These are phyloP conservation scores for Hemichromis elongatus DNA, from an alignment of 2,113 vertebrate genomes.

Conservation along the genomic window DNA sequence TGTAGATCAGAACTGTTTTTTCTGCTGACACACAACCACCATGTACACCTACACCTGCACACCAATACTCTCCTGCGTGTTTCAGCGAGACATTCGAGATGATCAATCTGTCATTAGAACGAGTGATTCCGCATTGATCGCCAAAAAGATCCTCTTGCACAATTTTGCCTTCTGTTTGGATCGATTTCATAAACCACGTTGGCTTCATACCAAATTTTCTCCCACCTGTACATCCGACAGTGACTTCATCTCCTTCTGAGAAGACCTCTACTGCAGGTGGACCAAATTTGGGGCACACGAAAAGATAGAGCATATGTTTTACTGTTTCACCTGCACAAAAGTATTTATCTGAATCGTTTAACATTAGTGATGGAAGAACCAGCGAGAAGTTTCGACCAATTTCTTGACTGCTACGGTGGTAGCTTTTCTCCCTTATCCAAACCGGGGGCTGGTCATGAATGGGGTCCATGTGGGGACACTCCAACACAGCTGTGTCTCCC, in stretches of 20 bases:
- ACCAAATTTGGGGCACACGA: not conserved
- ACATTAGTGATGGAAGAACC: not conserved
- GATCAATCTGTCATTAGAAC: not conserved
- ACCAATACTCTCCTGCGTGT: not conserved
- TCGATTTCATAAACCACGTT: not conserved
- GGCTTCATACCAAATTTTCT: too few relatives aligned
- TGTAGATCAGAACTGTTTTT: too few relatives aligned
- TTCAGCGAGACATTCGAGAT: not conserved
- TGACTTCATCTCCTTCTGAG: not conserved
- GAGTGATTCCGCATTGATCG: not conserved
- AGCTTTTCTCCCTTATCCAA: too few relatives aligned
- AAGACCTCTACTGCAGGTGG: not conserved
- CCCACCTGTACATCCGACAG: too few relatives aligned
- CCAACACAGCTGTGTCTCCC: too few relatives aligned
- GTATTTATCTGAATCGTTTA: not conserved
- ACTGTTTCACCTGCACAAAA: not conserved
- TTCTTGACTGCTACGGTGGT: too few relatives aligned
- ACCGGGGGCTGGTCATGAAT: too few relatives aligned
- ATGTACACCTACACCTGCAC: too few relatives aligned
- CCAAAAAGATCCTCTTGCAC: accelerated
- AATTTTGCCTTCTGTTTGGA: not conserved
- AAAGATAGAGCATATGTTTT: not conserved
- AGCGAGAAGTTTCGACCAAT: not conserved
- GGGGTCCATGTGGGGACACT: too few relatives aligned
- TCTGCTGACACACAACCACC: too few relatives aligned